A percentile compares a stretch with the other conserved stretches of the same genome.
Evolutionary conservation across 2,888 invertebrate species (phyloP).

Genomic region (Lithodes maja): DNA sequence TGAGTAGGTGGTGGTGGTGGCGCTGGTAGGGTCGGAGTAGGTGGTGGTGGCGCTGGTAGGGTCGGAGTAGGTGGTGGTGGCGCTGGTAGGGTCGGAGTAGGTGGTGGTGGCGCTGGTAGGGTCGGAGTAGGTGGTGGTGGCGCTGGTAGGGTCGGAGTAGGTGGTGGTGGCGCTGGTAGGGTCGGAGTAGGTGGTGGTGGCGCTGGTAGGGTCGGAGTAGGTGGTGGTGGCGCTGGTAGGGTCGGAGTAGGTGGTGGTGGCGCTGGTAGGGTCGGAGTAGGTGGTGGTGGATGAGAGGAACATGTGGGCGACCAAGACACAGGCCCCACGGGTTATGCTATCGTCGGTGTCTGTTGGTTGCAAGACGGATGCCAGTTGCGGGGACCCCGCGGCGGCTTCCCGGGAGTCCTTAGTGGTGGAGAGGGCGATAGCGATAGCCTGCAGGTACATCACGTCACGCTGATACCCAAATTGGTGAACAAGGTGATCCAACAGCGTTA

Average conservation of each 20-base stretch:
- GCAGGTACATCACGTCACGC: background rate
- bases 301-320: slow-evolving; percentile 3
- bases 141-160: background rate
- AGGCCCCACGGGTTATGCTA: background rate
- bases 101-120: no score
- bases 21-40: background rate
- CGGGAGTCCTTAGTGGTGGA: background rate
- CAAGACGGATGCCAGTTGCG: background rate
- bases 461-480: background rate
- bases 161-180: background rate
- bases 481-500: background rate
- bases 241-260: background rate
- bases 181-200: background rate
- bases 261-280: background rate
- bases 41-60: background rate
- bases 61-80: background rate
- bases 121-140: background rate
- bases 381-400: background rate
- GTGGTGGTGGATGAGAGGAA: background rate
- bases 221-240: no score
- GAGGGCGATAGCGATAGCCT: slow-evolving; percentile 5
- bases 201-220: no score
- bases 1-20: background rate
- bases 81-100: no score
- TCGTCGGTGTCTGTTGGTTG: background rate